These are phyloP conservation scores for Uria lomvia DNA, from an alignment of 2,113 vertebrate species.

Conservation along the genomic window DNA sequence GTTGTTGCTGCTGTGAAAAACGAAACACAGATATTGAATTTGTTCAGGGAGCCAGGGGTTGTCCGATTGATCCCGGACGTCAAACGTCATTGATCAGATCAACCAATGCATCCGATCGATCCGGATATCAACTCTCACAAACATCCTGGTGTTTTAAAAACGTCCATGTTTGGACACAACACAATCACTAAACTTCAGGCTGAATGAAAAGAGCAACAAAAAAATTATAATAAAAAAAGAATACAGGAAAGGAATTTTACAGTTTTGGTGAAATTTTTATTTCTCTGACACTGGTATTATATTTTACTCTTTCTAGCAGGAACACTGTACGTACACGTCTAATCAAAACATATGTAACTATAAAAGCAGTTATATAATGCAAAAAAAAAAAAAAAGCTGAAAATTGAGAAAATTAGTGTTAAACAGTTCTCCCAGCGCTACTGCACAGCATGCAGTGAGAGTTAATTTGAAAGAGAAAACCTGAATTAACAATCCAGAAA, in stretches of 20 bases:
- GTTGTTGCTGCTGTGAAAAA: conserved; percentile 89
- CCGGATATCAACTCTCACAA: background rate
- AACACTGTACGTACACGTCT: background rate
- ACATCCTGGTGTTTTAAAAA: background rate
- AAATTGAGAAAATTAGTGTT: conserved; percentile 80
- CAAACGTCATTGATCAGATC: background rate
- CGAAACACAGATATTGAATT: conserved; percentile 79
- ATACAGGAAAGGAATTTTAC: background rate
- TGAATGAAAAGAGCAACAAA: background rate
- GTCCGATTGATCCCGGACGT: background rate
- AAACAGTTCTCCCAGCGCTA: conserved; percentile 74
- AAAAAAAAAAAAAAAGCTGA: conserved; percentile 59
- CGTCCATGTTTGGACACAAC: background rate
- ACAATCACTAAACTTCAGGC: background rate
- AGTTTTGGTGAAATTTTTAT: background rate
- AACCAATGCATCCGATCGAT: background rate
- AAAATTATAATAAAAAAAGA: background rate
- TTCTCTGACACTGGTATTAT: background rate
- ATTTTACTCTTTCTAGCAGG: conserved; percentile 8
- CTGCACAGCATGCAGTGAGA: conserved; percentile 75
- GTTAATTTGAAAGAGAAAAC: conserved; percentile 86
- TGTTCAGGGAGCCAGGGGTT: background rate
- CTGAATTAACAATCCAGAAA: conserved; percentile 88
- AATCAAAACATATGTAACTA: conserved; percentile 73
- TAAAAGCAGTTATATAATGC: conserved; percentile 66